Evolutionary conservation across 2,113 vertebrate species (phyloP).

Genomic region (Lophochroa leadbeateri): DNA sequence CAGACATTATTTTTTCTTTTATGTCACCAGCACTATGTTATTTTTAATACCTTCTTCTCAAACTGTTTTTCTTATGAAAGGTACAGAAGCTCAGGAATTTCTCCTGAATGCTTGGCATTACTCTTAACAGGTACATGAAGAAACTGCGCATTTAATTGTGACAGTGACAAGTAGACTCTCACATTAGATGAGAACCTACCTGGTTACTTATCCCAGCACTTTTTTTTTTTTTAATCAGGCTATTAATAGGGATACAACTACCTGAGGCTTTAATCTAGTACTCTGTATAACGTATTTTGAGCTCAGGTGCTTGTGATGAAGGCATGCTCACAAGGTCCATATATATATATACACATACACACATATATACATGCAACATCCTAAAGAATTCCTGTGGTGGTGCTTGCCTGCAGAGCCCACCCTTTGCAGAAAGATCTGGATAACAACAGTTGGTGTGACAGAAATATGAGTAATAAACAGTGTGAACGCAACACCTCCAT

Average conservation of each 20-base stretch:
- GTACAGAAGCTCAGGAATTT: background rate
- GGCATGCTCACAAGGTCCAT: background rate
- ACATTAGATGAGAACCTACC: background rate
- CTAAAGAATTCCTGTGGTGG: background rate
- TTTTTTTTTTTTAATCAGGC: background rate
- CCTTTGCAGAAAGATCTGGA: background rate
- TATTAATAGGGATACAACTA: background rate
- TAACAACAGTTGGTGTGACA: background rate
- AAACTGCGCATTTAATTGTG: background rate
- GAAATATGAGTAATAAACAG: background rate
- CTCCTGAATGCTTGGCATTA: background rate
- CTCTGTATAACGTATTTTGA: fast-evolving
- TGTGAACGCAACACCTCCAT: background rate
- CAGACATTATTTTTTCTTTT: background rate
- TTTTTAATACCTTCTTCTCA: background rate
- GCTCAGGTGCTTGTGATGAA: background rate
- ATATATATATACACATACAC: fast-evolving
- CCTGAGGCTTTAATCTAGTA: background rate
- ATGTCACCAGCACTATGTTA: background rate
- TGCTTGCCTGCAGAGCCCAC: background rate
- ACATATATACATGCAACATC: background rate
- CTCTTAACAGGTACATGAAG: background rate
- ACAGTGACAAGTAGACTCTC: background rate
- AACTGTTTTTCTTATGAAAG: background rate
- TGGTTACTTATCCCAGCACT: background rate